phyloP scores from a whole-genome alignment of 2,113 vertebrate species.

The Nanger granti region DNA sequence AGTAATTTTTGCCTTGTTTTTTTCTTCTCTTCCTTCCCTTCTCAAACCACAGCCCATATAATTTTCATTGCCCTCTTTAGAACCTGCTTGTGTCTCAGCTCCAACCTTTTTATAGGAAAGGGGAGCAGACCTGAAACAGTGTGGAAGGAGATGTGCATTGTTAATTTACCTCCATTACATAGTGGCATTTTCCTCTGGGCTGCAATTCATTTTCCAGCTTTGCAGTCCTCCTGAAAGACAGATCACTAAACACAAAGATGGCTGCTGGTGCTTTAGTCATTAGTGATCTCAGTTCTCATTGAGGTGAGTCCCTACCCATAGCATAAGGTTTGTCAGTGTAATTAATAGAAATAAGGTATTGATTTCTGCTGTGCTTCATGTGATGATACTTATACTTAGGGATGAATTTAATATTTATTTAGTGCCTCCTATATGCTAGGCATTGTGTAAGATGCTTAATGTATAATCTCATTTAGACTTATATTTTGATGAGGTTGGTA shows the following conservation, averaged over 20 bases:
- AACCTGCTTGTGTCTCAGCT: conserved; percentile 5
- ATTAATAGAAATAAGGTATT: neutral
- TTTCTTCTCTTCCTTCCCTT: conserved; percentile 27
- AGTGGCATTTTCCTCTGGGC: neutral
- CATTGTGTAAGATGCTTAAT: neutral
- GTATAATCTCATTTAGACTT: neutral
- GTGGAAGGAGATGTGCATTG: neutral
- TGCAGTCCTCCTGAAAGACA: neutral
- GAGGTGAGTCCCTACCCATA: neutral
- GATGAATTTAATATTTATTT: neutral
- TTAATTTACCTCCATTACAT: neutral
- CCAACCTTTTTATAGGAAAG: neutral
- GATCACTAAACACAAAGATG: neutral
- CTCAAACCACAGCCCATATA: conserved; percentile 14
- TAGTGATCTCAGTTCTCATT: neutral
- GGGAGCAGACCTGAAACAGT: neutral
- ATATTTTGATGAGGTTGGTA: neutral
- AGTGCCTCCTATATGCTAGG: neutral
- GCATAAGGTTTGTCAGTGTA: neutral
- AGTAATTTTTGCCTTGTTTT: conserved; percentile 8
- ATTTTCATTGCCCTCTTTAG: conserved; percentile 39
- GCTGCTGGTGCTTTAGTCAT: neutral
- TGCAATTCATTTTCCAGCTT: neutral
- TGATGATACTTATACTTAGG: neutral
- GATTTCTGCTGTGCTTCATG: neutral